Conservation (phyloP, 2,888 invertebrate genomes). For the Blastobasis adustella region DNA sequence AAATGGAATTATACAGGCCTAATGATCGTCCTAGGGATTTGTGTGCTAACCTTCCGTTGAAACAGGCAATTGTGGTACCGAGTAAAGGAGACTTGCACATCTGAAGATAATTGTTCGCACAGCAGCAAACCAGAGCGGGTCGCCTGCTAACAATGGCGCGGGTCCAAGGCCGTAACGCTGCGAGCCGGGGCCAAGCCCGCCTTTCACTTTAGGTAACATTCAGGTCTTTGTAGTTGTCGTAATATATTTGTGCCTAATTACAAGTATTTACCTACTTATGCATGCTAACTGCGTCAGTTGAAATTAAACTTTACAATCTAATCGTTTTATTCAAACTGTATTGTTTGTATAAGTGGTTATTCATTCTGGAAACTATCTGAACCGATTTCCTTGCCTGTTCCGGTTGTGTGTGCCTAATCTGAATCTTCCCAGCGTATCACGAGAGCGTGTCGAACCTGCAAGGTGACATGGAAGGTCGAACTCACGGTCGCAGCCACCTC, state of each 20-base stretch:
- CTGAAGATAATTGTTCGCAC: not conserved
- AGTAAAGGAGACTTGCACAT: slow-evolving; percentile 1
- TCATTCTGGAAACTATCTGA: not conserved
- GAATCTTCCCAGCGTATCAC: slow-evolving; percentile 8
- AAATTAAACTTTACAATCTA: not conserved
- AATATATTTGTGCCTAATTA: no score
- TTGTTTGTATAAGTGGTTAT: no score
- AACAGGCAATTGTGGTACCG: slow-evolving; percentile 24
- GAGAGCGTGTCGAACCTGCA: slow-evolving; percentile 2
- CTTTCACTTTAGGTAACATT: slow-evolving; percentile 32
- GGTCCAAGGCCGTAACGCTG: no score
- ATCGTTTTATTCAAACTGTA: no score
- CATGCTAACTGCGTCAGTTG: slow-evolving; percentile 1
- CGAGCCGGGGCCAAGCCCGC: not conserved
- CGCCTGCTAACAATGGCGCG: no score
- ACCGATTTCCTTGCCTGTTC: slow-evolving; percentile 1
- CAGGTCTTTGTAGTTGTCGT: slow-evolving; percentile 18
- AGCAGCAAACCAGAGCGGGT: no score
- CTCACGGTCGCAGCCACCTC: not conserved
- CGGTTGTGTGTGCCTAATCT: slow-evolving; percentile 8
- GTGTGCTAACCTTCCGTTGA: slow-evolving; percentile 30
- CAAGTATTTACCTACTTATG: not conserved
- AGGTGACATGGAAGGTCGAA: slow-evolving; percentile 5
- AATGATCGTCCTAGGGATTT: slow-evolving; percentile 8
- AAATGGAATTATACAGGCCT: not conserved